Evolutionary conservation across 1,140 invertebrate species (phyloP).

Genomic region (Chironomus tepperi): DNA sequence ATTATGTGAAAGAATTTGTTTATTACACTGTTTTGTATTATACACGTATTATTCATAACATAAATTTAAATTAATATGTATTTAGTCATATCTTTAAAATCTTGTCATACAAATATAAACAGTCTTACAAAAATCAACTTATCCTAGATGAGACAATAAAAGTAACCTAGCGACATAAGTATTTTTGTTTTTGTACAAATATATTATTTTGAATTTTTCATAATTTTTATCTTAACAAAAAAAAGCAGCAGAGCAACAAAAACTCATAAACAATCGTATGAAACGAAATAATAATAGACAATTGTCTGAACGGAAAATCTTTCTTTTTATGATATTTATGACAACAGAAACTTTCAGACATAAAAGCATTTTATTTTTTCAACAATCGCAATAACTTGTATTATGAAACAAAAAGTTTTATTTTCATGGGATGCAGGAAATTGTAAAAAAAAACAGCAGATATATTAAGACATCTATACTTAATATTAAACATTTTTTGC

Average conservation of each 20-base stretch:
- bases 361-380: slow-evolving; percentile 9
- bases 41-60: no score
- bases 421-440: neutral
- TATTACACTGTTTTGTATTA: no score
- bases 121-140: no score
- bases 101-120: no score
- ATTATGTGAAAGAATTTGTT: no score
- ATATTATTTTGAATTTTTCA: neutral
- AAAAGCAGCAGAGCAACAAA: neutral
- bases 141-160: no score
- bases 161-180: neutral
- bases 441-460: neutral
- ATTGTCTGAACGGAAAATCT: slow-evolving; percentile 12
- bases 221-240: slow-evolving; percentile 2
- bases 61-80: no score
- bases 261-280: neutral
- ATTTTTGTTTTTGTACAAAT: neutral
- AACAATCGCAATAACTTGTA: neutral
- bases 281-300: neutral
- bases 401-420: neutral
- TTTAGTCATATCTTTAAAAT: no score
- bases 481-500: neutral
- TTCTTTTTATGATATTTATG: slow-evolving; percentile 15
- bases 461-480: neutral
- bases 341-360: neutral